Conservation (phyloP, 2,888 invertebrate species). For the Drosophila rubida region DNA sequence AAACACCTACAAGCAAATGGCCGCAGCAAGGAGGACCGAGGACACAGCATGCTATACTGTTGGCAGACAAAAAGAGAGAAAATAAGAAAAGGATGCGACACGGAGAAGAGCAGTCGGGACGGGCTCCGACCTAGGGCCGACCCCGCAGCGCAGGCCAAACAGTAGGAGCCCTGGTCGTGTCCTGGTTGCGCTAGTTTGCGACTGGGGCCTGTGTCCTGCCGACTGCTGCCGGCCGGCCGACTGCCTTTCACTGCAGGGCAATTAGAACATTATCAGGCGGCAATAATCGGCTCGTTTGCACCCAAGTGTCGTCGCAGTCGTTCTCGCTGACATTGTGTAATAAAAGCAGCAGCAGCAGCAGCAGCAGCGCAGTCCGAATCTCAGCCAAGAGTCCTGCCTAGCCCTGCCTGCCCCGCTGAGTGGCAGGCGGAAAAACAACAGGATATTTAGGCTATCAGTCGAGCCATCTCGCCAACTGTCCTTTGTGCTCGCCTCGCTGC, state of each 20-base stretch:
- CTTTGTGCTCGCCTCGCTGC: constrained; percentile 16
- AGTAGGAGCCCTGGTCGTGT: constrained; percentile 67
- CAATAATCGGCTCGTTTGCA: constrained; percentile 81
- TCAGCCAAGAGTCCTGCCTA: not conserved
- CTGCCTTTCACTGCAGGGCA: constrained; percentile 66
- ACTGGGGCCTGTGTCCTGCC: constrained; percentile 6
- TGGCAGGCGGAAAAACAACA: constrained; percentile 58
- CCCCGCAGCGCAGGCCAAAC: constrained; percentile 57
- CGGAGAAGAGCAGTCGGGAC: constrained; percentile 19
- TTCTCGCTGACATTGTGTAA: constrained; percentile 63
- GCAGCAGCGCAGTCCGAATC: constrained; percentile 28
- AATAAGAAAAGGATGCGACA: constrained; percentile 4
- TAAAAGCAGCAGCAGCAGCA: constrained; percentile 51
- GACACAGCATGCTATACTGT: constrained; percentile 43
- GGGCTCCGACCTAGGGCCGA: constrained; percentile 1
- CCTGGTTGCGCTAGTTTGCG: not conserved
- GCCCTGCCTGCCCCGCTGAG: not conserved
- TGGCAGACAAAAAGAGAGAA: constrained; percentile 15
- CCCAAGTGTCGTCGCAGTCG: constrained; percentile 70
- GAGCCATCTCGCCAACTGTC: constrained; percentile 28
- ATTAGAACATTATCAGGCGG: constrained; percentile 80
- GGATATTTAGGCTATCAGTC: constrained; percentile 56
- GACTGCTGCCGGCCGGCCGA: too few relatives aligned
- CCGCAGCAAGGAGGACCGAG: constrained; percentile 6
- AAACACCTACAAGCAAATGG: constrained; percentile 65